These are phyloP conservation scores for Phenganax marumi DNA, from an alignment of 92 coral and sea anemone genomes.

Conservation along the genomic window DNA sequence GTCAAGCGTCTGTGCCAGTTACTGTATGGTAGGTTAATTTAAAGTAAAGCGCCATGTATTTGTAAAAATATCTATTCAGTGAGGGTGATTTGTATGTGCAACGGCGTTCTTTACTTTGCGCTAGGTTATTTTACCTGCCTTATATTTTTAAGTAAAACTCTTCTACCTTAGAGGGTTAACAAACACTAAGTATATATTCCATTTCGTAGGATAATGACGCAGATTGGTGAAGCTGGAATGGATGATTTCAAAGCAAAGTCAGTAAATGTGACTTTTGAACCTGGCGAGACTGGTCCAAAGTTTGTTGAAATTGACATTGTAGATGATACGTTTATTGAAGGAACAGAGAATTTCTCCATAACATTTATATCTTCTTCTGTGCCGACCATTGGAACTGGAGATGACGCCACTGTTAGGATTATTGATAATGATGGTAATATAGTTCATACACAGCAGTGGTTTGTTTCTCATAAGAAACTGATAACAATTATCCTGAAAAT, in stretches of 20 bases:
- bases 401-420: neutral
- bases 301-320: neutral
- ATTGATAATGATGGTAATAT: neutral
- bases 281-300: constrained; percentile 36
- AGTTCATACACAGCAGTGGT: neutral
- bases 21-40: constrained; percentile 8
- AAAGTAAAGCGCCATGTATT: no score
- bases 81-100: no score
- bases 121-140: no score
- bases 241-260: constrained; percentile 1
- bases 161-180: no score
- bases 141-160: no score
- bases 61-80: no score
- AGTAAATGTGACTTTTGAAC: constrained; percentile 1
- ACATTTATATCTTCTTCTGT: neutral
- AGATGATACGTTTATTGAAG: constrained; percentile 7
- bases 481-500: neutral
- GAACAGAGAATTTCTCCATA: neutral
- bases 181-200: no score
- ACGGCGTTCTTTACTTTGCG: no score
- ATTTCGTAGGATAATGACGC: no score
- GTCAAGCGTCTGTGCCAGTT: constrained; percentile 1
- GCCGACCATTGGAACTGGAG: neutral
- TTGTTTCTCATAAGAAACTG: neutral
- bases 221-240: neutral